Percentiles rank a stretch among this genome's conserved stretches.
phyloP scores from a whole-genome alignment of 2,797 vertebrate genomes.

The Dendrocincla fuliginosa region DNA sequence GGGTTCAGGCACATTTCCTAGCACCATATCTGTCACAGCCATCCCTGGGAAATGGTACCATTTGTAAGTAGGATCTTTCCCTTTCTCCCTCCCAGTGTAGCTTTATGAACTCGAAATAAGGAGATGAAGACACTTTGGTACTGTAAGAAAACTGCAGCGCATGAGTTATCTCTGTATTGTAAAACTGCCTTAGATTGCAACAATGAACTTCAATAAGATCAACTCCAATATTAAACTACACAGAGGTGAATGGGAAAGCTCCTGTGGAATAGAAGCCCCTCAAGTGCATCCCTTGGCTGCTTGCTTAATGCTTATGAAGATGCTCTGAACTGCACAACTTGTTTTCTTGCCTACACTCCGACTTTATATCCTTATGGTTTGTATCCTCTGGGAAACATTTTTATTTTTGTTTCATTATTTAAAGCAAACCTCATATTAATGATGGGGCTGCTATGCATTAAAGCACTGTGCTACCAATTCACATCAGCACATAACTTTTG shows the following conservation, averaged over 20 bases:
- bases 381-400: slow-evolving; percentile 8
- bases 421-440: slow-evolving; percentile 37
- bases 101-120: not conserved
- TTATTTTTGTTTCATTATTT: slow-evolving; percentile 59
- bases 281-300: not conserved
- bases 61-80: not conserved
- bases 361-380: not conserved
- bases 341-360: not conserved
- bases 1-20: not conserved
- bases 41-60: not conserved
- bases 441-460: not conserved
- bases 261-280: not conserved
- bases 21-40: not conserved
- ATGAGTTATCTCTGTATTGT: not conserved
- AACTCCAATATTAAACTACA: not conserved
- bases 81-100: not conserved
- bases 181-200: not conserved
- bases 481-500: not conserved
- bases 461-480: not conserved
- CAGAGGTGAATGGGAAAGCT: not conserved
- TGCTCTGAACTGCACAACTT: slow-evolving; percentile 5
- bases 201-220: not conserved
- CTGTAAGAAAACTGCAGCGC: not conserved
- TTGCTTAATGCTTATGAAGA: not conserved
- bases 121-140: not conserved